phyloP scores from a whole-genome alignment of 2,888 invertebrate genomes.

The Adelognathus sp. region DNA sequence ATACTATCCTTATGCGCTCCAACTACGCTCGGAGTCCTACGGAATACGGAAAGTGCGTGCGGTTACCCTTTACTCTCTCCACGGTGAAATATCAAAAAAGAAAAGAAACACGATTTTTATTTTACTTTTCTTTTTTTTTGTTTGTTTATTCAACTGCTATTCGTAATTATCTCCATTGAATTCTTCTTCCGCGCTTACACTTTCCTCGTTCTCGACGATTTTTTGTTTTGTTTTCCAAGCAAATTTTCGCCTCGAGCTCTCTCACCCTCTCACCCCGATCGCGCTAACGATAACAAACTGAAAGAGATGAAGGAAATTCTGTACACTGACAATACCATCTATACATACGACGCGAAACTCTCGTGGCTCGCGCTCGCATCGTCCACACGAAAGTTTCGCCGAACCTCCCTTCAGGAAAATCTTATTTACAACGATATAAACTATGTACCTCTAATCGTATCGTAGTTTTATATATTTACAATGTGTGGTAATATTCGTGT shows the following conservation, averaged over 20 bases:
- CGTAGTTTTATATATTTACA: conserved; percentile 70
- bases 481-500: conserved; percentile 47
- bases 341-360: conserved; percentile 39
- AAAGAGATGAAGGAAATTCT: conserved; percentile 39
- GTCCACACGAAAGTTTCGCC: conserved; percentile 12
- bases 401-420: conserved; percentile 44
- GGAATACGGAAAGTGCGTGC: conserved; percentile 61
- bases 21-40: conserved; percentile 63
- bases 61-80: conserved; percentile 57
- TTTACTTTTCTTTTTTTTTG: background rate
- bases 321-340: conserved; percentile 51
- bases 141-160: background rate
- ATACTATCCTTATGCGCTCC: conserved; percentile 37
- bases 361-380: background rate
- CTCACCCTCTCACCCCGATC: background rate
- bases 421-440: conserved; percentile 71
- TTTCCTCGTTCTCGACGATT: conserved; percentile 19
- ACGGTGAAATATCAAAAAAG: conserved; percentile 63
- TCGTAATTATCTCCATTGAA: conserved; percentile 10
- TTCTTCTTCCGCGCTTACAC: conserved; percentile 27
- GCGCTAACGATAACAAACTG: background rate
- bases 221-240: background rate
- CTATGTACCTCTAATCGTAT: conserved; percentile 62
- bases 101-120: background rate
- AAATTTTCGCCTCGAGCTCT: background rate